Conservation (phyloP, 1,140 invertebrate genomes). For the Pseudomyrmex cubaensis region DNA sequence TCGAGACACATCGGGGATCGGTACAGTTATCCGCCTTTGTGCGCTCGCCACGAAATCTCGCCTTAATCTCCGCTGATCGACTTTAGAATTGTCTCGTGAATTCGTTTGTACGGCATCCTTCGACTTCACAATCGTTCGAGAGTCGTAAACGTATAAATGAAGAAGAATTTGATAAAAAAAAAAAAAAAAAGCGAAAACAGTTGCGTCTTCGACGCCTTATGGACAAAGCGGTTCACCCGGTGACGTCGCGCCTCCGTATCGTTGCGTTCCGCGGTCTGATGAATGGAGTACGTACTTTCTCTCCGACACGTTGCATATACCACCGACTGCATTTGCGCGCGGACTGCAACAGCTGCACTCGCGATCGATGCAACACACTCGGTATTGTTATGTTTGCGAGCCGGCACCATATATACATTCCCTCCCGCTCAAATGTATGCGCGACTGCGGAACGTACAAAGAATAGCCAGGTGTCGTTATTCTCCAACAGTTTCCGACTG, state of each 20-base stretch:
- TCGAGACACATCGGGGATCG: slow-evolving; percentile 31
- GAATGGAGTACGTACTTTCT: slow-evolving; percentile 53
- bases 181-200: not conserved
- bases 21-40: slow-evolving; percentile 60
- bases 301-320: slow-evolving; percentile 13
- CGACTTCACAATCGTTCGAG: not conserved
- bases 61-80: slow-evolving; percentile 15
- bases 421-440: not conserved
- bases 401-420: slow-evolving; percentile 45
- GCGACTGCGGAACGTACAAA: slow-evolving; percentile 31
- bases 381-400: slow-evolving; percentile 39
- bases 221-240: not conserved
- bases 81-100: no score
- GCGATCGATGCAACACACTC: not conserved
- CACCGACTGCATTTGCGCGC: slow-evolving; percentile 25
- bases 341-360: slow-evolving; percentile 25
- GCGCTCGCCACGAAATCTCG: slow-evolving; percentile 10
- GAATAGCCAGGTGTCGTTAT: slow-evolving; percentile 20
- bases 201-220: not conserved
- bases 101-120: no score
- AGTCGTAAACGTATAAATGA: not conserved
- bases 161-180: not conserved
- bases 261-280: slow-evolving; percentile 12
- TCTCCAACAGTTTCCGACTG: no score
- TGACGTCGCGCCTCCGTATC: slow-evolving; percentile 25